A percentile compares a stretch with the other conserved stretches of the same genome.
Evolutionary conservation across 2,113 vertebrate genomes (phyloP).

Genomic region (Lucifuga dentata): DNA sequence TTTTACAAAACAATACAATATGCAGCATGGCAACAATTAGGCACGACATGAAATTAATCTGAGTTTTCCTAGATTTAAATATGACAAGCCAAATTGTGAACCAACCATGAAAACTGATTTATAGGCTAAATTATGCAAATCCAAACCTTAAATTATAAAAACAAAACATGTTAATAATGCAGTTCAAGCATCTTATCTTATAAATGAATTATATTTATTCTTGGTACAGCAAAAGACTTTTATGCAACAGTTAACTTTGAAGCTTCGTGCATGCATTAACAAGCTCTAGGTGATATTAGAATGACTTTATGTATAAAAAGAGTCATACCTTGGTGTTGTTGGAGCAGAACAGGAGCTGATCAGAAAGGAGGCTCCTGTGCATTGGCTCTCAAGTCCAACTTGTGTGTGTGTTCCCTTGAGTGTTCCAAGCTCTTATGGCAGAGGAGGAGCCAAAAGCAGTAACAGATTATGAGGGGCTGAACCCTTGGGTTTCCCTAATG

Average conservation of each 20-base stretch:
- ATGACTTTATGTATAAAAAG: neutral
- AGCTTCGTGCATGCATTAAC: neutral
- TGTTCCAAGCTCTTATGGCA: slow-evolving; percentile 78
- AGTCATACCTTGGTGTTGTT: slow-evolving; percentile 60
- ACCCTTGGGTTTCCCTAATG: slow-evolving; percentile 72
- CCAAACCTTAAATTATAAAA: no score
- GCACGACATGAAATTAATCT: no score
- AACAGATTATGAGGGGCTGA: slow-evolving; percentile 74
- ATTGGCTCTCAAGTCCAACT: slow-evolving; percentile 65
- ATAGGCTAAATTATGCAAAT: no score
- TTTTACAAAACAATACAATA: neutral
- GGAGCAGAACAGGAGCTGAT: slow-evolving; percentile 45
- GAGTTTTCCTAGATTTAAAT: no score
- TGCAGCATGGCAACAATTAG: neutral
- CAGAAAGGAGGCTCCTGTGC: slow-evolving; percentile 43
- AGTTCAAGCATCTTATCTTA: no score
- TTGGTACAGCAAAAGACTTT: no score
- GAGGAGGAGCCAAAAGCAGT: slow-evolving; percentile 89
- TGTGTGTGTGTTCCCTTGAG: slow-evolving; percentile 50
- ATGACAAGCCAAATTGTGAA: no score
- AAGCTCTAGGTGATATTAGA: neutral
- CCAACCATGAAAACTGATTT: no score
- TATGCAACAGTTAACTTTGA: no score
- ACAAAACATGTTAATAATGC: no score
- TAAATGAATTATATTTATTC: no score